Evolutionary conservation across 2,797 vertebrate genomes (phyloP).

Genomic region (Arctocebus calabarensis): DNA sequence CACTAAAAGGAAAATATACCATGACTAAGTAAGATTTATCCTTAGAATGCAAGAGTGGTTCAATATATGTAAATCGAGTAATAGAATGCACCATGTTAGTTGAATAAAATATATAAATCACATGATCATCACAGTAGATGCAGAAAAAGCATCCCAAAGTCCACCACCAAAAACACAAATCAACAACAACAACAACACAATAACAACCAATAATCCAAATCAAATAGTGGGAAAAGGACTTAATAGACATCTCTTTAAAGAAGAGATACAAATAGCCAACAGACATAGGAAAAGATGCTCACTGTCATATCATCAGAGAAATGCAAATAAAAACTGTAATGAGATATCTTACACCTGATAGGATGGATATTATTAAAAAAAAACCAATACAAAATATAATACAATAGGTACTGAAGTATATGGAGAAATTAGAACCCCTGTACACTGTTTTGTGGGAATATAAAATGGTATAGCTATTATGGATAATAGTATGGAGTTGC

Average conservation of each 20-base stretch:
- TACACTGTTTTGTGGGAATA: neutral
- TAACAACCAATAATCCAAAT: too few relatives aligned
- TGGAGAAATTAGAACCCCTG: neutral
- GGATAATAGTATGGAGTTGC: neutral
- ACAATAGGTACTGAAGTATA: neutral
- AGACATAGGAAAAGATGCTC: neutral
- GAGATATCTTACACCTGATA: neutral
- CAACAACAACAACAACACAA: too few relatives aligned
- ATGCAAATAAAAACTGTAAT: neutral
- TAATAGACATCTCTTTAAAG: neutral
- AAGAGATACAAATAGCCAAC: neutral
- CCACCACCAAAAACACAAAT: too few relatives aligned
- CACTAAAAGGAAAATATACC: neutral
- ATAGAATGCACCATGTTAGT: neutral
- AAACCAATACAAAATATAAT: neutral
- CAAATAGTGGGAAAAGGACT: too few relatives aligned
- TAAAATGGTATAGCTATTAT: neutral
- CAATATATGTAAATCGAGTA: neutral
- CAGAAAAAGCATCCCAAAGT: neutral
- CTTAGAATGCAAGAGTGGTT: neutral
- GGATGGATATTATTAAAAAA: neutral
- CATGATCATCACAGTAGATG: neutral
- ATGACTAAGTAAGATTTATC: neutral
- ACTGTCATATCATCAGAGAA: neutral
- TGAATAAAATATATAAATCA: neutral